Evolutionary conservation across 2,888 invertebrate species (phyloP).

Genomic region (Aelia acuminata): DNA sequence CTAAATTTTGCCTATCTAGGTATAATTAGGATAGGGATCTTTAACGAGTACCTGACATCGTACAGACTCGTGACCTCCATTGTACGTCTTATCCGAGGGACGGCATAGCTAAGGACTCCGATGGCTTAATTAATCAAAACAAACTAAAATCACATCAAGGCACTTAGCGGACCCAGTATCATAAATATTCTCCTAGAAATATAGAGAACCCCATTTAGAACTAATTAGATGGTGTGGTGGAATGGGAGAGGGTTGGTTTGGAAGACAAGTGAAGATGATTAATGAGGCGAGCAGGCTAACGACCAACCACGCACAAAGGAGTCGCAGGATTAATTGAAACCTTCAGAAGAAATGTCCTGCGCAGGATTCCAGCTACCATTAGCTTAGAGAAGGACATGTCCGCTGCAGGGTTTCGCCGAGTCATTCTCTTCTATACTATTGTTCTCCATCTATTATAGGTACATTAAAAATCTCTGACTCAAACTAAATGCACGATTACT

Average conservation of each 20-base stretch:
- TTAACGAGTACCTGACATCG: too few species aligned
- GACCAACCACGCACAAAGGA: conserved; percentile 23
- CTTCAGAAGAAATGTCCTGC: conserved; percentile 31
- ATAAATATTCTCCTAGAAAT: too few species aligned
- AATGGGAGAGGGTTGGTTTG: not conserved
- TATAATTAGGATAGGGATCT: too few species aligned
- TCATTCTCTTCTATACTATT: not conserved
- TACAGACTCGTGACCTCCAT: too few species aligned
- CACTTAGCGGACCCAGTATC: too few species aligned
- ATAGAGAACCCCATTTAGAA: not conserved
- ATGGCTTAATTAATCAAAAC: too few species aligned
- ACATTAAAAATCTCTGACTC: not conserved
- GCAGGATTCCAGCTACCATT: conserved; percentile 7
- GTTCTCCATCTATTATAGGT: too few species aligned
- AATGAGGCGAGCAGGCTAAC: conserved; percentile 16
- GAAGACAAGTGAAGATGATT: conserved; percentile 40
- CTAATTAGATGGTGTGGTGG: not conserved
- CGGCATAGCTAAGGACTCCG: too few species aligned
- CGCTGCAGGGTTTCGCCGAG: not conserved
- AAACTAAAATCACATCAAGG: too few species aligned
- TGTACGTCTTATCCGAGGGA: too few species aligned
- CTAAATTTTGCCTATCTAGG: too few species aligned
- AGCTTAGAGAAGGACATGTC: not conserved
- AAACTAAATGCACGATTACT: not conserved
- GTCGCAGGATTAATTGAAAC: conserved; percentile 25